A percentile compares a stretch with the other conserved stretches of the same genome.
Conservation (phyloP, 1,140 invertebrate genomes). For the Tetramorium simillimum region DNA sequence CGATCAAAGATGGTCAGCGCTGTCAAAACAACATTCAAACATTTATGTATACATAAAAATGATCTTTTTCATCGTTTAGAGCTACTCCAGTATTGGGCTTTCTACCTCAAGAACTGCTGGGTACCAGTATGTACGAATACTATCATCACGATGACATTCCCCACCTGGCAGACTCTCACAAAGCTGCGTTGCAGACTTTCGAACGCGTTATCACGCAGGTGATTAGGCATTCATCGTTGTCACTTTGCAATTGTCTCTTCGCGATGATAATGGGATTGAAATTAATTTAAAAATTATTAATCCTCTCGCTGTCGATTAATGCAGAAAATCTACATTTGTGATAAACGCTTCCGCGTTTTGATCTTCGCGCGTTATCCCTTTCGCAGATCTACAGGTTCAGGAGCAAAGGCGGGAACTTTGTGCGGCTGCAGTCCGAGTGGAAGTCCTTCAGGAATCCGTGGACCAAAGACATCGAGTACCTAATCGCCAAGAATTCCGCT, state of each 20-base stretch:
- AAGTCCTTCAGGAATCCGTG: slow-evolving; percentile 95
- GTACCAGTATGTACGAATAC: slow-evolving; percentile 97
- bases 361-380: not conserved
- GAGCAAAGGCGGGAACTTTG: slow-evolving; percentile 91
- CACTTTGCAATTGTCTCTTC: not conserved
- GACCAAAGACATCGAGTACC: slow-evolving; percentile 96
- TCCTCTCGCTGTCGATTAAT: not conserved
- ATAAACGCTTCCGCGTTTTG: not conserved
- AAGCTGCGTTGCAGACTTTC: slow-evolving; percentile 90
- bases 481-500: slow-evolving; percentile 94
- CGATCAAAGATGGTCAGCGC: too few species aligned
- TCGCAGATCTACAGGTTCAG: slow-evolving; percentile 91
- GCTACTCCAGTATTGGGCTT: slow-evolving; percentile 95
- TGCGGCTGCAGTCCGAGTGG: slow-evolving; percentile 93
- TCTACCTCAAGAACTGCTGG: slow-evolving; percentile 96
- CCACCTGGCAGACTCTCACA: slow-evolving; percentile 93
- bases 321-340: not conserved
- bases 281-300: slow-evolving; percentile 8
- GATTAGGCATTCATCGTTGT: slow-evolving; percentile 44
- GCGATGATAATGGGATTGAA: not conserved
- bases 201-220: slow-evolving; percentile 89
- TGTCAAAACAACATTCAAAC: not conserved
- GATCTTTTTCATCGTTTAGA: slow-evolving; percentile 85
- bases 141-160: slow-evolving; percentile 94
- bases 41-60: not conserved